phyloP scores from a whole-genome alignment of 2,888 invertebrate genomes.

The Boloria euphrosyne region DNA sequence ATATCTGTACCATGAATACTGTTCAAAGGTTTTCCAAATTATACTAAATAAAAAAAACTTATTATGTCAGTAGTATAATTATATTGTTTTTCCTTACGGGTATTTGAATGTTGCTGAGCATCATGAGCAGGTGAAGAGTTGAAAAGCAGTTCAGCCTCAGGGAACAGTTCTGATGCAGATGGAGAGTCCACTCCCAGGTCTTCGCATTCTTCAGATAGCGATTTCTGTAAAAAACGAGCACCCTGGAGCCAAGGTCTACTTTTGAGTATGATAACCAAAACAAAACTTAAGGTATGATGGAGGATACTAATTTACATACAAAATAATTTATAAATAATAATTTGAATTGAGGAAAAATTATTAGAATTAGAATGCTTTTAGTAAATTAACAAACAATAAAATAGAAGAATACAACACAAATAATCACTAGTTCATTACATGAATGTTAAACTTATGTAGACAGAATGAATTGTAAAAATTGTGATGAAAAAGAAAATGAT shows the following conservation, averaged over 20 bases:
- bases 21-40: no score
- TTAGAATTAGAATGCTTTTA: not conserved
- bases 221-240: slow-evolving; percentile 80
- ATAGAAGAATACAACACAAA: no score
- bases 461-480: no score
- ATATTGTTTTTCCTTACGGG: slow-evolving; percentile 55
- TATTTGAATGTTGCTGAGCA: slow-evolving; percentile 54
- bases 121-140: slow-evolving; percentile 88
- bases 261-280: slow-evolving; percentile 23
- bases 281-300: not conserved
- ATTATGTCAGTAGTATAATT: not conserved
- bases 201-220: slow-evolving; percentile 89
- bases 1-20: no score
- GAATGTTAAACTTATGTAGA: no score
- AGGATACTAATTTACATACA: not conserved
- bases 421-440: no score
- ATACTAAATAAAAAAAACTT: no score
- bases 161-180: slow-evolving; percentile 90
- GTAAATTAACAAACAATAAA: no score
- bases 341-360: not conserved
- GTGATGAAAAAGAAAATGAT: no score
- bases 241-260: slow-evolving; percentile 26
- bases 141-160: slow-evolving; percentile 88
- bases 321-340: slow-evolving; percentile 3
- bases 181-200: slow-evolving; percentile 90